These are phyloP conservation scores for Oxyteleia sp. DNA, from an alignment of 2,888 invertebrate species.

Conservation along the genomic window DNA sequence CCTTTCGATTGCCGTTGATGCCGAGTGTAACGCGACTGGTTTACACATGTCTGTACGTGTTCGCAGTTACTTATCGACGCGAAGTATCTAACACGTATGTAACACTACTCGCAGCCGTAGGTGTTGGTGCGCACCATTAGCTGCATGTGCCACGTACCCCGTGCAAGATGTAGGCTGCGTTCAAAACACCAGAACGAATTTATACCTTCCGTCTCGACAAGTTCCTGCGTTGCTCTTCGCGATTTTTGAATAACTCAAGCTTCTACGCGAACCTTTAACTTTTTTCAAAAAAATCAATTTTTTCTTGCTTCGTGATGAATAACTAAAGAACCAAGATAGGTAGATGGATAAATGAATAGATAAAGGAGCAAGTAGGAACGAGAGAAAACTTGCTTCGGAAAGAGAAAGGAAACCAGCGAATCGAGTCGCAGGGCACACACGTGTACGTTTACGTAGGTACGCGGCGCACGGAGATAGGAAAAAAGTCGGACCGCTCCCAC, in stretches of 20 bases:
- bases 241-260: not conserved
- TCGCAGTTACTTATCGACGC: slow-evolving; percentile 69
- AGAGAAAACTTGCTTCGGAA: no score
- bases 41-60: slow-evolving; percentile 75
- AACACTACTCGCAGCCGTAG: slow-evolving; percentile 23
- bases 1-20: slow-evolving; percentile 75
- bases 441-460: no score
- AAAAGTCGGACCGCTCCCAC: no score
- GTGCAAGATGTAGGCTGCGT: slow-evolving; percentile 13
- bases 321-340: no score
- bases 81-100: slow-evolving; percentile 67
- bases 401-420: no score
- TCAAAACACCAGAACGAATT: slow-evolving; percentile 31
- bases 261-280: not conserved
- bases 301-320: no score
- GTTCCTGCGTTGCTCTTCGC: not conserved
- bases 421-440: no score
- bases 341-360: no score
- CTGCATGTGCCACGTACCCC: slow-evolving; percentile 43
- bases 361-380: no score
- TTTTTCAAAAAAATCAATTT: no score
- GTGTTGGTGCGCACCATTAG: slow-evolving; percentile 57
- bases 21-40: slow-evolving; percentile 73
- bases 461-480: no score
- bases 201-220: slow-evolving; percentile 35